Conservation (phyloP, 2,113 vertebrate genomes). For the Toxostoma redivivum region DNA sequence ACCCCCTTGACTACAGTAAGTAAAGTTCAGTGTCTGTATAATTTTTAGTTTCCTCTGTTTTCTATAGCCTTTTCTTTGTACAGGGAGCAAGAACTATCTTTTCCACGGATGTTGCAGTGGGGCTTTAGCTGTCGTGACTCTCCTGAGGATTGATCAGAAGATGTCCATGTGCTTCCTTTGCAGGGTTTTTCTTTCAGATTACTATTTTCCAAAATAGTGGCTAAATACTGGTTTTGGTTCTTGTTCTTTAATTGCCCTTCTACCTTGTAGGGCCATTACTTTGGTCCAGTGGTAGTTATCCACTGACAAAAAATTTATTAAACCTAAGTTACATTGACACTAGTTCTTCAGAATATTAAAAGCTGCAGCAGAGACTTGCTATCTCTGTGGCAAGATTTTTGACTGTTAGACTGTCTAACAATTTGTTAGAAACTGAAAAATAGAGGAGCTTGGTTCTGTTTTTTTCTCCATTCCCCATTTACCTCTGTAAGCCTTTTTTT, state of each 20-base stretch:
- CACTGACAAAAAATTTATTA: neutral
- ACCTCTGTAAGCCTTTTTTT: neutral
- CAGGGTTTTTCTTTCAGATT: neutral
- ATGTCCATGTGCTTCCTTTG: neutral
- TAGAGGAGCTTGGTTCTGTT: neutral
- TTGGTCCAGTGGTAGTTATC: neutral
- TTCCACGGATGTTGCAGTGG: neutral
- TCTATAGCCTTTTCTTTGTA: neutral
- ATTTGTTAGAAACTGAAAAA: neutral
- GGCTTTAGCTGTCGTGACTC: neutral
- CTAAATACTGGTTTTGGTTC: neutral
- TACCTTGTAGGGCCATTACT: neutral
- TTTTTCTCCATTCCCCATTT: neutral
- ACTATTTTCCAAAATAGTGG: neutral
- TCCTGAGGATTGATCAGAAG: neutral
- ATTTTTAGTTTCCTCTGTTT: neutral
- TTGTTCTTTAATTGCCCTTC: neutral
- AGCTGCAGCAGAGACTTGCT: neutral
- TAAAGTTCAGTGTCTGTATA: neutral
- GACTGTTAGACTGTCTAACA: neutral
- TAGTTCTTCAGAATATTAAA: neutral
- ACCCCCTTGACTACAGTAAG: conserved; percentile 69
- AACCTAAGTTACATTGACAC: neutral
- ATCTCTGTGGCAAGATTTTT: neutral
- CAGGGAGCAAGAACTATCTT: neutral